Evolutionary conservation across 2,797 vertebrate genomes (phyloP).

Genomic region (Novumbra hubbsi): DNA sequence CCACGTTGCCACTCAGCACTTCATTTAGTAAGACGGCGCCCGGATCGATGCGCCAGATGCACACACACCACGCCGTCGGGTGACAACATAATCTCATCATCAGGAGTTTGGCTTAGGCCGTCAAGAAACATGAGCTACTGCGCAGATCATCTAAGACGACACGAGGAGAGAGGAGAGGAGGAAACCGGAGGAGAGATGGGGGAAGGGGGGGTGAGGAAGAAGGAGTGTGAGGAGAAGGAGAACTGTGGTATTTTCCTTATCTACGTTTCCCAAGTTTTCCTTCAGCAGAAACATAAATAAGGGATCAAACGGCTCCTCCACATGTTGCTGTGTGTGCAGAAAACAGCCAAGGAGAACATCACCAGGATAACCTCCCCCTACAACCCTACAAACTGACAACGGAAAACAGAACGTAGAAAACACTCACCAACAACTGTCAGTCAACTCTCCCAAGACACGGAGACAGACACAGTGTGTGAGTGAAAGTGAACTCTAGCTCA

Average conservation of each 20-base stretch:
- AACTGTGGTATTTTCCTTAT: background rate
- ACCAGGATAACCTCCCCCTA: background rate
- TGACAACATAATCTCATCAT: constrained; percentile 80
- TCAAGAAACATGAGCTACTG: constrained; percentile 73
- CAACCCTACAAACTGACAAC: background rate
- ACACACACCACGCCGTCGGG: constrained; percentile 67
- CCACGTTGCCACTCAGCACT: constrained; percentile 46
- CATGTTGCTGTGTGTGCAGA: background rate
- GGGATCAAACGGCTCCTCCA: background rate
- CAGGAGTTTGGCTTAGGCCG: constrained; percentile 73
- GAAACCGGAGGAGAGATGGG: constrained; percentile 14
- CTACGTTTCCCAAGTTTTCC: background rate
- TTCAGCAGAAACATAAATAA: background rate
- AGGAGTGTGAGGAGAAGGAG: background rate
- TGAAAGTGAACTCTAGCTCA: too few relatives aligned
- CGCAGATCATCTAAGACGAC: constrained; percentile 69
- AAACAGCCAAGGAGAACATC: background rate
- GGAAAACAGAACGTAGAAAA: background rate
- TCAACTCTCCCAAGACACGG: too few relatives aligned
- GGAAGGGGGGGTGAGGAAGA: too few relatives aligned
- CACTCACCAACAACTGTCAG: background rate
- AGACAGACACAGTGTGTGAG: too few relatives aligned
- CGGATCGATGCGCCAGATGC: constrained; percentile 71
- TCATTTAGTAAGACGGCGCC: constrained; percentile 73
- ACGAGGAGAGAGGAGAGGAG: constrained; percentile 47